Base-by-base conservation (phyloP, 2,888 invertebrate genomes). In the Chloroclysta siterata region DNA sequence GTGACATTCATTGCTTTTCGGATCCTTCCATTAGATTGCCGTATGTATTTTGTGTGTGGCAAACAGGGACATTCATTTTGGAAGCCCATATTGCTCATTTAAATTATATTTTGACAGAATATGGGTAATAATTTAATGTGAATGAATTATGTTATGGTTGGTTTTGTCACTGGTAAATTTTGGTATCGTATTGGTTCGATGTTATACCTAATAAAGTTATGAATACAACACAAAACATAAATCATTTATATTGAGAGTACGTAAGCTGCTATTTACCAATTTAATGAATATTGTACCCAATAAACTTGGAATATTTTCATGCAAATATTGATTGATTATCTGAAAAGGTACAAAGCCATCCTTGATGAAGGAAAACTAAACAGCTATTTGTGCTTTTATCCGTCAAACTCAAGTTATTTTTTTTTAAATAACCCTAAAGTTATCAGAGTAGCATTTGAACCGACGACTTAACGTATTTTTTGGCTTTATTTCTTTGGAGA, bases 1-100 rank as follows among this genome's bases (percentile, higher is more conserved):
- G 69, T 69, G 70, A 72, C 72, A 62, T 69, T 70, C 67, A 72
- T 70, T 70, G 72, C 69, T 65, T 63, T 53, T 53, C 54, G 54
- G 61, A 63, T 68, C 72, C 72, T 59, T 61, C 69, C 67, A 70
- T 67, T 70, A 69, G 68, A 69, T 68, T 63, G 47, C 61, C 62
- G 36, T 54, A 48, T 51, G 53, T 70, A 64, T 59, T 65, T 67
- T 65, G 66, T 67, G 63, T 68, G 53, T 53, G 54, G 55, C 53
- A 62, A 41, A 54, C 13, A 39, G 11, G 33, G 46, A 46, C 56
- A 60, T 58, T 64, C 54, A 55, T 65, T 56, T 63, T 42, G 22
- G 50, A 55, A 54, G 39, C 51, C 39, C 48, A 48, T n/a, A 10
- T 15, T 44, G 42, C 22, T 28, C 56, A 53, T 47, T 48, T 56